These are phyloP conservation scores for Alosa alosa DNA, from an alignment of 2,113 vertebrate genomes.

Conservation along the genomic window DNA sequence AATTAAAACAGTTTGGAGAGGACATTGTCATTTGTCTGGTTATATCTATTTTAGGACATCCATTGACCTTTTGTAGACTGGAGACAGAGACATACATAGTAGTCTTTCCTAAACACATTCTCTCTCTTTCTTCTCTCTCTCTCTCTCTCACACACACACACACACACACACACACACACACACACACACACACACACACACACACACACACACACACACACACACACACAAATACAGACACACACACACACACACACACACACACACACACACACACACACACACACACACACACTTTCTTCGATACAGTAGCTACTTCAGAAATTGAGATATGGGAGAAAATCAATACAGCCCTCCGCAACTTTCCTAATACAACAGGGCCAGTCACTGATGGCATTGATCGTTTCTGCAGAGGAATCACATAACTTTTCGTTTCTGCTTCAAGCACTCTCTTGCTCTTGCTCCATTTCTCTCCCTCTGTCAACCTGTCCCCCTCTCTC, in stretches of 20 bases:
- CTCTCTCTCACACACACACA: not conserved
- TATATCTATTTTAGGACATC: not conserved
- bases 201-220: constrained; percentile 13
- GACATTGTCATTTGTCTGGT: constrained; percentile 10
- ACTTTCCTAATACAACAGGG: constrained; percentile 54
- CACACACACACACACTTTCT: constrained; percentile 26
- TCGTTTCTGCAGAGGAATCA: constrained; percentile 65
- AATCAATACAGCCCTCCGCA: constrained; percentile 64
- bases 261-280: constrained; percentile 17
- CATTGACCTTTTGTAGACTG: not conserved
- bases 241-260: too few species aligned
- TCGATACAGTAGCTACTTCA: constrained; percentile 52
- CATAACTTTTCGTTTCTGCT: constrained; percentile 32
- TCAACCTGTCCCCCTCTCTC: constrained; percentile 9
- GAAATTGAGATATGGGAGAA: constrained; percentile 53
- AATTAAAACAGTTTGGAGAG: not conserved
- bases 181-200: not conserved
- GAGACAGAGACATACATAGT: not conserved
- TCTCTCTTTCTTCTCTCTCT: too few species aligned
- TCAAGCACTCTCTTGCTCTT: constrained; percentile 4
- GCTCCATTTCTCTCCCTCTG: constrained; percentile 42
- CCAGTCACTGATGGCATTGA: constrained; percentile 65
- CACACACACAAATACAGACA: not conserved
- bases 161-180: not conserved
- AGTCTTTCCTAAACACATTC: not conserved